Evolutionary conservation across 2,888 invertebrate genomes (phyloP).

Genomic region (Diaprepes abbreviatus): DNA sequence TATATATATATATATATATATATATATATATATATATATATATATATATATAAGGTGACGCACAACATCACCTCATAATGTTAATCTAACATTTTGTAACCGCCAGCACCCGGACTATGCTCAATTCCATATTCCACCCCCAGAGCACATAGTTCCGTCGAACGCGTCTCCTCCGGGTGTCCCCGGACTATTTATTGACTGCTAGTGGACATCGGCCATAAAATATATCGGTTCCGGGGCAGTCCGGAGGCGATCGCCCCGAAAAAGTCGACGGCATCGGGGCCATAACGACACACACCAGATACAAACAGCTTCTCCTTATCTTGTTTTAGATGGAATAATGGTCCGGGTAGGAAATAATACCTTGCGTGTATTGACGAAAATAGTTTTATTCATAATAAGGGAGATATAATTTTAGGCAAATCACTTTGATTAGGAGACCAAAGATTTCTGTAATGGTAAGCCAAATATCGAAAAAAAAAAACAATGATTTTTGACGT

Average conservation of each 20-base stretch:
- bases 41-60: too few species aligned
- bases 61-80: too few species aligned
- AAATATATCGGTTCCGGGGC: conserved; percentile 68
- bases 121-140: conserved; percentile 51
- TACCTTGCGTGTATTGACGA: too few species aligned
- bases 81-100: too few species aligned
- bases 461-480: too few species aligned
- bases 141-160: conserved; percentile 30
- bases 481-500: too few species aligned
- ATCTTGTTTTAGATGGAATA: conserved; percentile 44
- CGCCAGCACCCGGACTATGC: conserved; percentile 16
- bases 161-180: conserved; percentile 40
- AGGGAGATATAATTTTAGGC: too few species aligned
- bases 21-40: too few species aligned
- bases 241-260: conserved; percentile 60
- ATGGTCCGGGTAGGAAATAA: neutral
- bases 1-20: too few species aligned
- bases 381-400: too few species aligned
- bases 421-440: too few species aligned
- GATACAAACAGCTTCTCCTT: conserved; percentile 63
- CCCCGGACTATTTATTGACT: conserved; percentile 68
- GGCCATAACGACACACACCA: conserved; percentile 66
- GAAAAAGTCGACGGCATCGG: conserved; percentile 65
- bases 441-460: too few species aligned
- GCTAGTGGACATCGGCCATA: conserved; percentile 68